Evolutionary conservation across 2,113 vertebrate species (phyloP).

Genomic region (Takifugu bimaculatus): DNA sequence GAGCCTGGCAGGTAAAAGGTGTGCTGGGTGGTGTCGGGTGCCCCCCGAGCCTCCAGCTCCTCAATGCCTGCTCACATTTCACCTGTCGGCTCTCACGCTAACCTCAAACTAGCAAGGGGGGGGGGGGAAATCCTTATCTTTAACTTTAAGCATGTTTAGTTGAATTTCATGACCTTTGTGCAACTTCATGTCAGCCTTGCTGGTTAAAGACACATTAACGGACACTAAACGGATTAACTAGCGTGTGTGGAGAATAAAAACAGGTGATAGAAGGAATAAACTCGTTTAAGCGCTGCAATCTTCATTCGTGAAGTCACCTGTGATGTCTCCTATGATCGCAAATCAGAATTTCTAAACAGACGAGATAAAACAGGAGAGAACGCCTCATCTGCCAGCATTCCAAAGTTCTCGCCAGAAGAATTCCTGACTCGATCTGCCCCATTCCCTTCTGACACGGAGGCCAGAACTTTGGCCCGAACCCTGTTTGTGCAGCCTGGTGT

Average conservation of each 20-base stretch:
- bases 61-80: constrained; percentile 57
- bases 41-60: constrained; percentile 29
- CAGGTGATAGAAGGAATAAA: not conserved
- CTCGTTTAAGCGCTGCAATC: no score
- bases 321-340: not conserved
- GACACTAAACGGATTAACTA: not conserved
- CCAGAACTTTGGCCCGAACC: not conserved
- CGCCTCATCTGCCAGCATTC: no score
- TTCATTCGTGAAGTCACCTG: no score
- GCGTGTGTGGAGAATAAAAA: not conserved
- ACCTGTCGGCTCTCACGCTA: constrained; percentile 26
- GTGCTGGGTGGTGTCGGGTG: constrained; percentile 49
- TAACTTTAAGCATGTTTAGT: not conserved
- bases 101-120: not conserved
- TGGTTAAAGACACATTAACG: not conserved
- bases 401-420: not conserved
- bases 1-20: constrained; percentile 38
- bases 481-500: constrained; percentile 9
- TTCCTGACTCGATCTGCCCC: not conserved
- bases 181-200: not conserved
- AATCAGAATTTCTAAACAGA: no score
- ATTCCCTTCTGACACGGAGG: no score
- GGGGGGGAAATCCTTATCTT: no score
- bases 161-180: not conserved
- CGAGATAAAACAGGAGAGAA: no score